Evolutionary conservation across 2,888 invertebrate species (phyloP).

Genomic region (Neria commutata): DNA sequence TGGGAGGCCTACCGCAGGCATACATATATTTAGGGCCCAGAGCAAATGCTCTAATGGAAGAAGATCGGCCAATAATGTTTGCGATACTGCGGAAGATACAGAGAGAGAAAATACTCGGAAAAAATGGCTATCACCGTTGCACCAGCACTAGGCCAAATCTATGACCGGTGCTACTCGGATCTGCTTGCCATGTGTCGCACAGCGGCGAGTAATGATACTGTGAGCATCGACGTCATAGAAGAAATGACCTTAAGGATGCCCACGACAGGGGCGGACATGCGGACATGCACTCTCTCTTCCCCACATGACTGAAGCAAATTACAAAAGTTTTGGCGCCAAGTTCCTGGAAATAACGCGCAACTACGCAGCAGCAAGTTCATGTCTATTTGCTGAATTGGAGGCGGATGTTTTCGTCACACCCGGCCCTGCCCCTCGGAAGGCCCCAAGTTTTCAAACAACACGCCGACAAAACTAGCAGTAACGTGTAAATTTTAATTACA

Average conservation of each 20-base stretch:
- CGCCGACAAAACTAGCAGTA: conserved; percentile 51
- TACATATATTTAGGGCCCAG: conserved; percentile 81
- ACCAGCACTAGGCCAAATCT: conserved; percentile 62
- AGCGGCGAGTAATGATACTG: conserved; percentile 67
- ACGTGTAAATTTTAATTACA: no score
- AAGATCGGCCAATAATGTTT: conserved; percentile 53
- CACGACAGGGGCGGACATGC: conserved; percentile 75
- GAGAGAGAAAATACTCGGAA: conserved; percentile 37
- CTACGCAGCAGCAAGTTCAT: conserved; percentile 71
- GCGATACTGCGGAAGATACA: conserved; percentile 45
- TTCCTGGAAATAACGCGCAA: conserved; percentile 78
- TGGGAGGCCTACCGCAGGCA: conserved; percentile 80
- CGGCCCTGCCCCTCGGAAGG: conserved; percentile 35
- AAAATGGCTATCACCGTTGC: conserved; percentile 43
- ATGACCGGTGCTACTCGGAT: conserved; percentile 71
- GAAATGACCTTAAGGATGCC: conserved; percentile 83
- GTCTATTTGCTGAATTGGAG: conserved; percentile 56
- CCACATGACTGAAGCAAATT: conserved; percentile 87
- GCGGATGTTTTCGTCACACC: conserved; percentile 47
- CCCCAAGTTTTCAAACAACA: conserved; percentile 36
- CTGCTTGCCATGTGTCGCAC: conserved; percentile 70
- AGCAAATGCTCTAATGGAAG: conserved; percentile 67
- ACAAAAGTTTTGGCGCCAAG: conserved; percentile 79
- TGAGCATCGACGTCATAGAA: conserved; percentile 72
- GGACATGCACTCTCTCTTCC: conserved; percentile 76